A percentile compares a stretch with the other conserved stretches of the same genome.
Evolutionary conservation across 2,113 vertebrate genomes (phyloP).

Genomic region (Motacilla alba): DNA sequence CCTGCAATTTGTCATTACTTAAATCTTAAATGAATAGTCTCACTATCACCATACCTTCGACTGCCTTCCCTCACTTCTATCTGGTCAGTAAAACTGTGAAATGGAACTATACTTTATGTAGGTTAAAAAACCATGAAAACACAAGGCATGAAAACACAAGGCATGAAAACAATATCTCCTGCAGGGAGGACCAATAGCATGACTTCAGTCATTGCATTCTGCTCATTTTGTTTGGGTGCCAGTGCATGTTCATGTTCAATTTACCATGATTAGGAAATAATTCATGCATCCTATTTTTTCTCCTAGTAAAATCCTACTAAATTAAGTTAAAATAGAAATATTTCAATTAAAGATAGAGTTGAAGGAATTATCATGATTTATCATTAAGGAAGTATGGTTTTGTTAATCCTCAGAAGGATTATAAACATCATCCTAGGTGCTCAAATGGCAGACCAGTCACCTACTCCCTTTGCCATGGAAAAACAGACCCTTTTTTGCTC

Average conservation of each 20-base stretch:
- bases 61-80: neutral
- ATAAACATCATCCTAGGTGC: neutral
- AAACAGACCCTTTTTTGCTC: neutral
- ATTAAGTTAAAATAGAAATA: neutral
- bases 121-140: neutral
- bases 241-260: neutral
- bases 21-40: neutral
- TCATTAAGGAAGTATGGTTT: neutral
- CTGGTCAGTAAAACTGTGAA: neutral
- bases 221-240: accelerated
- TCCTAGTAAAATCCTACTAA: neutral
- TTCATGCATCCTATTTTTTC: neutral
- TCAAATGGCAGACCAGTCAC: neutral
- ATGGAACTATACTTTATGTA: neutral
- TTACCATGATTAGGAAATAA: neutral
- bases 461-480: neutral
- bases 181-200: neutral
- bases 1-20: neutral
- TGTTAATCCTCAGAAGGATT: neutral
- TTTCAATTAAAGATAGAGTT: neutral
- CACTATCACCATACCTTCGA: neutral
- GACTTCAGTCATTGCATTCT: neutral
- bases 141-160: neutral
- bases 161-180: neutral
- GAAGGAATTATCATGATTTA: neutral